Conservation (phyloP, 2,113 vertebrate genomes). For the Myrmophylax atrothorax region DNA sequence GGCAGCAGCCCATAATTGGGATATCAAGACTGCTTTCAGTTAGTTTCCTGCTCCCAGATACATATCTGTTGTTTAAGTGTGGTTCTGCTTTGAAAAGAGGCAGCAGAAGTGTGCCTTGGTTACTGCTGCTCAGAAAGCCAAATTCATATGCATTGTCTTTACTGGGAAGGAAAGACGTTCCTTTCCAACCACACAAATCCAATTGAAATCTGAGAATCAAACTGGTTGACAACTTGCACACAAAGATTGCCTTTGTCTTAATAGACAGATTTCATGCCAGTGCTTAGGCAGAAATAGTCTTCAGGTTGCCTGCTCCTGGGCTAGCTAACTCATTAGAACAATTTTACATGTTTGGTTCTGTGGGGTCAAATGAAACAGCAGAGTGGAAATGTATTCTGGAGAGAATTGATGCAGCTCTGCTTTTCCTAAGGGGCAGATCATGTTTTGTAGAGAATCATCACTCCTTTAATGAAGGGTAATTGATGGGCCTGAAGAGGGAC, state of each 20-base stretch:
- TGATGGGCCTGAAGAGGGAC: background rate
- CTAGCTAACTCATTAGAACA: background rate
- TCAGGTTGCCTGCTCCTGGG: background rate
- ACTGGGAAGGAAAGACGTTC: background rate
- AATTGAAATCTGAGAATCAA: background rate
- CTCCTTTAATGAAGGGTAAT: constrained; percentile 16
- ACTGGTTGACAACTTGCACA: background rate
- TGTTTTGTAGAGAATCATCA: constrained; percentile 29
- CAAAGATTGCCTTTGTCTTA: background rate
- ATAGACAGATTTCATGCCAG: background rate
- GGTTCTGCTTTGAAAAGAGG: background rate
- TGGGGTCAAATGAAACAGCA: background rate
- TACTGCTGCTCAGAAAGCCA: background rate
- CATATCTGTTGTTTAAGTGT: background rate
- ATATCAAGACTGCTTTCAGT: background rate
- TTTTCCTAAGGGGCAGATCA: constrained; percentile 12
- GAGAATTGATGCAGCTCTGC: background rate
- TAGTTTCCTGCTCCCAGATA: background rate
- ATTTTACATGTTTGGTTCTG: background rate
- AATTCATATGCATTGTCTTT: background rate
- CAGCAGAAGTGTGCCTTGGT: background rate
- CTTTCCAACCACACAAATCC: background rate
- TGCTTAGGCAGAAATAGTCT: background rate
- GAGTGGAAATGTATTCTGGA: background rate
- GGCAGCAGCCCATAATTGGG: background rate